Base-by-base conservation (phyloP, 2,113 vertebrate species). In the Ciconia stormi region DNA sequence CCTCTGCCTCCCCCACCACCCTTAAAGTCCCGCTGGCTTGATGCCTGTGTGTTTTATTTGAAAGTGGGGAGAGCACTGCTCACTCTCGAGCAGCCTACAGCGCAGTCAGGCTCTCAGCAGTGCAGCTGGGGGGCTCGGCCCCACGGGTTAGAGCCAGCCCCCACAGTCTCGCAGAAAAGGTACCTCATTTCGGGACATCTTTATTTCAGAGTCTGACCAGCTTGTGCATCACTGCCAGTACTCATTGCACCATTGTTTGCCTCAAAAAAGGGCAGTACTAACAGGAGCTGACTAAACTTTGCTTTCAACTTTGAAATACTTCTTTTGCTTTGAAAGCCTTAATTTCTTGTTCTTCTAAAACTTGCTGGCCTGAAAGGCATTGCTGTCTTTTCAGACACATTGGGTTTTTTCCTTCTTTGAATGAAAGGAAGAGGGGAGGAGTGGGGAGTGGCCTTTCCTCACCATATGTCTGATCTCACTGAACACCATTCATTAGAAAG, bases 151-250 rank as follows among this genome's bases (percentile, higher is more conserved):
- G 46, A 58, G 14, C 36, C 46, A 76, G 36, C 5, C 30, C 36
- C 19, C 1, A 0, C 2, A 0, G 4, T 46, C 16, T 66, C 5
- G 0, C 11, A 14, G 15, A 49, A 73, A 29, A 44, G 6, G 11
- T 20, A 65, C 23, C n/a, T 82, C 22, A 34, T 74, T 79, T 92
- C 1, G 2, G 26, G 56, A 52, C 10, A 30, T 11, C 25, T 76
- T 49, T 17, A 71, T 11, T 58, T 91, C 55, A 49, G 73, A 61
- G 20, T 38, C 42, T 42, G 53, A 49, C 11, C 61, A 65, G 42
- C 38, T 56, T 29, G 50, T 70, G 58, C 22, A 16, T 70, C 36
- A 7, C 13, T 62, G 46, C 46, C 53, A n/a, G 11, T 19, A 66
- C 25, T 63, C 34, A 42, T 27, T 38, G 36, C 3, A 3, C 27